A percentile compares a stretch with the other conserved stretches of the same genome.
Evolutionary conservation across 2,888 invertebrate genomes (phyloP).

Genomic region (Notocelia uddmanniana): DNA sequence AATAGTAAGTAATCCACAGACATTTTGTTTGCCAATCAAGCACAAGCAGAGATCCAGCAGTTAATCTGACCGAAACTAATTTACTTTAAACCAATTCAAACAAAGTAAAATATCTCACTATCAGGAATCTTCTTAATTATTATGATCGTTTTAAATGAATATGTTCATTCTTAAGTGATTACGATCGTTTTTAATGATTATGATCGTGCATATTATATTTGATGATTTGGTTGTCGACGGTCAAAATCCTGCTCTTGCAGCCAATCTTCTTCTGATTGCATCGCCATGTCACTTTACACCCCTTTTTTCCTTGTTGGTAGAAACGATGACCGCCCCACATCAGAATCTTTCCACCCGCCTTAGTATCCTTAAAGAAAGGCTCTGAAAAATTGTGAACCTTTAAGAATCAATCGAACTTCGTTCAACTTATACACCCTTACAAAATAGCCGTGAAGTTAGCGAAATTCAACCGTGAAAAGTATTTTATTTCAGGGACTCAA

Average conservation of each 20-base stretch:
- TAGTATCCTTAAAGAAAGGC: background rate
- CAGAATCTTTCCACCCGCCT: conserved; percentile 3
- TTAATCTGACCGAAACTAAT: background rate
- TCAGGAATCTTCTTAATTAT: too few relatives aligned
- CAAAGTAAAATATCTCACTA: too few relatives aligned
- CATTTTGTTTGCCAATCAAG: background rate
- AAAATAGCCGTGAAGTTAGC: background rate
- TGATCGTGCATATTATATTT: conserved; percentile 35
- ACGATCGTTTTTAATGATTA: conserved; percentile 1
- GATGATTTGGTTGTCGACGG: conserved; percentile 52
- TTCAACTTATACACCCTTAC: background rate
- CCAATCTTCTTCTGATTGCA: conserved; percentile 56
- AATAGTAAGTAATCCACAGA: background rate
- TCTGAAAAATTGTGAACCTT: background rate
- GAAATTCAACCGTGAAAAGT: background rate
- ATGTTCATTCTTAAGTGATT: too few relatives aligned
- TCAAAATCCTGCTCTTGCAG: conserved; percentile 58
- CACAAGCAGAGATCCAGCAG: too few relatives aligned
- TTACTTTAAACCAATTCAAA: too few relatives aligned
- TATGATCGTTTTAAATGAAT: too few relatives aligned
- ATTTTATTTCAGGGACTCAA: background rate
- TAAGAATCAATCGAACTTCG: too few relatives aligned
- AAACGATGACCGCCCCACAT: background rate
- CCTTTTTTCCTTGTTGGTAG: background rate
- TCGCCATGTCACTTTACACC: conserved; percentile 41